Percentiles rank a stretch among this genome's conserved stretches.
Conservation (phyloP, 1,140 invertebrate genomes). For the Pollicipes pollicipes region DNA sequence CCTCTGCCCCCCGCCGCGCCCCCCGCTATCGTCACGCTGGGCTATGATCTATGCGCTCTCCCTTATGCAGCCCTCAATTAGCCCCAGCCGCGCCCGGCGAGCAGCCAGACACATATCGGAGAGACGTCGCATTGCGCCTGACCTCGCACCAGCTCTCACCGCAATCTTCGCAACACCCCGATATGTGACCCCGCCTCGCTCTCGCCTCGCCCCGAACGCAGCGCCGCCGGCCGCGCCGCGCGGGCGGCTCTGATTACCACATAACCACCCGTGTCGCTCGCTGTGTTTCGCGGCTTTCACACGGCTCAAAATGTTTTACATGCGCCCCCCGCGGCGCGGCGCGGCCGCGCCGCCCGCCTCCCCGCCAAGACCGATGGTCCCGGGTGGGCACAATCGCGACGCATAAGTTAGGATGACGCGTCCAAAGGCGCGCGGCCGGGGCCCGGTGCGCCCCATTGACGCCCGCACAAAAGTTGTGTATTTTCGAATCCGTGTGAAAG, state of each 20-base stretch:
- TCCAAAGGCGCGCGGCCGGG: neutral
- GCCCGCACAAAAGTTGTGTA: neutral
- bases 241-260: neutral
- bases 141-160: no score
- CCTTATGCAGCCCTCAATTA: neutral
- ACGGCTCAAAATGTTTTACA: neutral
- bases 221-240: no score
- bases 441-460: neutral
- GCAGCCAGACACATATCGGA: no score
- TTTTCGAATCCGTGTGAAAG: slow-evolving; percentile 1
- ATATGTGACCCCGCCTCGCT: no score
- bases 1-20: neutral
- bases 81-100: no score
- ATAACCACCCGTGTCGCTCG: neutral
- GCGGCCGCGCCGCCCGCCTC: no score
- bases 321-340: neutral
- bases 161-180: no score
- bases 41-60: neutral
- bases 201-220: no score
- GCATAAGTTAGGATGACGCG: neutral
- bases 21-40: no score
- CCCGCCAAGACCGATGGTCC: neutral
- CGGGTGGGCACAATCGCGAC: neutral
- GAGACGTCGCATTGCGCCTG: no score
- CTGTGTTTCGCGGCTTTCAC: neutral